Percentiles rank a stretch among this genome's conserved stretches.
These are phyloP conservation scores for Caenorhabditis macrosperma DNA, from an alignment of 2,888 invertebrate species.

Conservation along the genomic window DNA sequence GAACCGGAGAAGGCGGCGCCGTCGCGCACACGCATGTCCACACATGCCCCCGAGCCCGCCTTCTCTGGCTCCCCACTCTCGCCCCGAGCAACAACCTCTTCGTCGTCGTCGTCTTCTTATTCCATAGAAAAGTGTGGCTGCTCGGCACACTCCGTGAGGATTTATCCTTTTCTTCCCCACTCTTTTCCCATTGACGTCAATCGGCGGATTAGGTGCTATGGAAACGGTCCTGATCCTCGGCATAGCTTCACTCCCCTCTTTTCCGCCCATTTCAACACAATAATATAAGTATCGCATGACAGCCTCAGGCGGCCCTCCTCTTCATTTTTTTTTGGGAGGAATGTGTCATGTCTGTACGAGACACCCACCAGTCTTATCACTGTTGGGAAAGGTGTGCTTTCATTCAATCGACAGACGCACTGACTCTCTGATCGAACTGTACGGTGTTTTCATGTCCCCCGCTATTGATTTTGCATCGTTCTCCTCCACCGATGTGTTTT, in stretches of 20 bases:
- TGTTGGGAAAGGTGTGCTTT: constrained; percentile 24
- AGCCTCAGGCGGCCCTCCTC: constrained; percentile 5
- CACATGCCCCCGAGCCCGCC: constrained; percentile 18
- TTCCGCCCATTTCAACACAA: constrained; percentile 40
- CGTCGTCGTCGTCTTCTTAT: constrained; percentile 25
- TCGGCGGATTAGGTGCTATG: constrained; percentile 54
- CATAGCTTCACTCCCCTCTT: background rate
- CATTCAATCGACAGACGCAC: constrained; percentile 3
- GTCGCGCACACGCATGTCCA: constrained; percentile 25
- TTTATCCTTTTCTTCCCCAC: constrained; percentile 15
- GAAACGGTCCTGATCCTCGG: constrained; percentile 25
- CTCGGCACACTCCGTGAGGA: constrained; percentile 10
- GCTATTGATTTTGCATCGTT: constrained; percentile 20
- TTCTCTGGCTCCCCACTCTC: constrained; percentile 35
- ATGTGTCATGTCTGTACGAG: constrained; percentile 37
- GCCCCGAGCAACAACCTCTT: constrained; percentile 23
- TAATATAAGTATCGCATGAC: constrained; percentile 35
- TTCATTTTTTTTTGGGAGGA: constrained; percentile 14
- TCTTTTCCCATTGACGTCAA: constrained; percentile 45
- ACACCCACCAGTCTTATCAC: constrained; percentile 24
- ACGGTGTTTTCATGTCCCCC: constrained; percentile 22
- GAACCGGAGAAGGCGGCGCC: constrained; percentile 39
- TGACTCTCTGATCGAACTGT: constrained; percentile 11
- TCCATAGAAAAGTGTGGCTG: constrained; percentile 49
- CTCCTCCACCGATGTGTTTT: background rate